Conservation (phyloP, 2,888 invertebrate genomes). For the Drosophila cyrtoloma region DNA sequence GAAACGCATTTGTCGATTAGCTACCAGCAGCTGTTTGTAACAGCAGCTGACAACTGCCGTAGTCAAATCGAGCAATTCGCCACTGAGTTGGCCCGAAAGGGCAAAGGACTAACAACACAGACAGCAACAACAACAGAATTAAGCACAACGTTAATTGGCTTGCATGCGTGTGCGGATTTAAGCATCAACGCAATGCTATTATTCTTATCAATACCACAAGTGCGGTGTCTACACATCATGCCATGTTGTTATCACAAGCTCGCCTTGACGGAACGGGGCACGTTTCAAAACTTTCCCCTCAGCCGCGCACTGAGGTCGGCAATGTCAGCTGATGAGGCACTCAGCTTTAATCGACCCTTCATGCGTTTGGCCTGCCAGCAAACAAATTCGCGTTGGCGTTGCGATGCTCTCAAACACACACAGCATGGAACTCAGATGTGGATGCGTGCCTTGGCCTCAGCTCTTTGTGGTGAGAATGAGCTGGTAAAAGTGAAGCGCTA, state of each 20-base stretch:
- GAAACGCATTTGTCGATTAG: slow-evolving; percentile 86
- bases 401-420: slow-evolving; percentile 84
- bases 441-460: slow-evolving; percentile 88
- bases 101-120: slow-evolving; percentile 1
- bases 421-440: slow-evolving; percentile 86
- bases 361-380: slow-evolving; percentile 91
- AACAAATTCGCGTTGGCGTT: slow-evolving; percentile 86
- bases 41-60: slow-evolving; percentile 85
- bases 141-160: slow-evolving; percentile 86
- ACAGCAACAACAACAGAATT: not conserved
- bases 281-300: slow-evolving; percentile 89
- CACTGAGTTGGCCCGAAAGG: slow-evolving; percentile 77
- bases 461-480: slow-evolving; percentile 86
- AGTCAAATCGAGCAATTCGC: slow-evolving; percentile 85
- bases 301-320: slow-evolving; percentile 86
- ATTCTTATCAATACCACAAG: slow-evolving; percentile 87
- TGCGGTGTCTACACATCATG: slow-evolving; percentile 88
- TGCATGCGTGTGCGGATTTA: slow-evolving; percentile 93
- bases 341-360: slow-evolving; percentile 88
- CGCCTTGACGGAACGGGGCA: slow-evolving; percentile 62
- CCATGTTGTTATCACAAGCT: slow-evolving; percentile 94
- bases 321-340: slow-evolving; percentile 70
- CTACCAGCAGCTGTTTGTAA: slow-evolving; percentile 87
- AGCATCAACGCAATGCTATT: slow-evolving; percentile 89
- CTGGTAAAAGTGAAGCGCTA: slow-evolving; percentile 26